Percentiles rank a stretch among this genome's conserved stretches.
Evolutionary conservation across 2,113 vertebrate genomes (phyloP).

Genomic region (Nestor notabilis): DNA sequence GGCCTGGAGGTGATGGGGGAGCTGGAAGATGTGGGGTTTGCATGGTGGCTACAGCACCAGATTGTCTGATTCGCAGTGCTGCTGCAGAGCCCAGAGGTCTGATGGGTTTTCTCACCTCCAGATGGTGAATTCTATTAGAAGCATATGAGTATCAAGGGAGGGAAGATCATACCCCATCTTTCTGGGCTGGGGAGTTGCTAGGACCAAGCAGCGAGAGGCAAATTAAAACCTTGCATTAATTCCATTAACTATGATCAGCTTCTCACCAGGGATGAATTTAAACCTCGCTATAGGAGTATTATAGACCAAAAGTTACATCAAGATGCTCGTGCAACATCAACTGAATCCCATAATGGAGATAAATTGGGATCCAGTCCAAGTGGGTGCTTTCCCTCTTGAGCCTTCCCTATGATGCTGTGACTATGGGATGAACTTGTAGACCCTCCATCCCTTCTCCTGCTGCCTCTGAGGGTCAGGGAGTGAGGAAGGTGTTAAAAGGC

Average conservation of each 20-base stretch:
- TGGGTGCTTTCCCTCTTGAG: neutral
- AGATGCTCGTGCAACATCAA: neutral
- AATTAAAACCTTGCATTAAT: slow-evolving; percentile 57
- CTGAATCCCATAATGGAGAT: neutral
- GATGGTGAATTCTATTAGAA: slow-evolving; percentile 24
- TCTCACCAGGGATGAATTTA: neutral
- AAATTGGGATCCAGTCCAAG: neutral
- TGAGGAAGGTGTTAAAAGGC: neutral
- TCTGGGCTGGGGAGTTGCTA: slow-evolving; percentile 22
- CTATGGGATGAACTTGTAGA: neutral
- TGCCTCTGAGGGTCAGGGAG: neutral
- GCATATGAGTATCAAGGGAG: neutral
- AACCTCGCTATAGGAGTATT: neutral
- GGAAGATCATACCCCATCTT: neutral
- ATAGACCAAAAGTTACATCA: neutral
- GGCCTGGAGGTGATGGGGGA: rapidly evolving
- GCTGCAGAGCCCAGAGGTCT: neutral
- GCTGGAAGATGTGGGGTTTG: neutral
- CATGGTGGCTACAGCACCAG: neutral
- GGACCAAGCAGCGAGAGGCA: slow-evolving; percentile 25
- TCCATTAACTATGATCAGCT: slow-evolving; percentile 37
- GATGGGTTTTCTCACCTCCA: slow-evolving; percentile 40
- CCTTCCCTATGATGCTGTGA: neutral
- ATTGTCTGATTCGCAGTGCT: neutral
- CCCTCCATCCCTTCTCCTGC: neutral